Evolutionary conservation across 2,888 invertebrate species (phyloP).

Genomic region (Panorpa germanica): DNA sequence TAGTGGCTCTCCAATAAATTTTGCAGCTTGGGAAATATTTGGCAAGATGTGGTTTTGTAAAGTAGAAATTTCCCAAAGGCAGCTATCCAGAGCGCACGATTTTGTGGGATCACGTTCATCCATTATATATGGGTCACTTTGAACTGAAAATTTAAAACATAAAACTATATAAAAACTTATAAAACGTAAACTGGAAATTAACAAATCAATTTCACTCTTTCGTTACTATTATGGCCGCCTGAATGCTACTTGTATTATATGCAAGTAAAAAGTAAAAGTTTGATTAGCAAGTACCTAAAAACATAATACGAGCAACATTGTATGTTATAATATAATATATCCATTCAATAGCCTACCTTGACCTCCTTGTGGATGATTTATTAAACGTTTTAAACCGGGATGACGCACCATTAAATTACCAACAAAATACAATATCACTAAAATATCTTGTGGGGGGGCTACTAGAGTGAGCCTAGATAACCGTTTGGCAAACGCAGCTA

Average conservation of each 20-base stretch:
- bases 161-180: conserved; percentile 2
- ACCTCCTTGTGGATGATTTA: conserved; percentile 30
- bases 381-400: conserved; percentile 53
- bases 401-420: conserved; percentile 74
- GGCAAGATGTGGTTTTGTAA: conserved; percentile 57
- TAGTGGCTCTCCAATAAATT: conserved; percentile 44
- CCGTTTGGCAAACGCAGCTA: conserved; percentile 86
- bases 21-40: conserved; percentile 48
- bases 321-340: conserved; percentile 8
- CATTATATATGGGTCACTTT: conserved; percentile 68
- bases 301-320: neutral
- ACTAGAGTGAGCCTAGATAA: conserved; percentile 65
- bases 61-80: conserved; percentile 80
- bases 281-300: conserved; percentile 3
- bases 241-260: conserved; percentile 1
- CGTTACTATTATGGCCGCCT: neutral
- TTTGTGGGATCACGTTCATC: conserved; percentile 61
- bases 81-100: conserved; percentile 70
- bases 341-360: conserved; percentile 20
- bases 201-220: neutral
- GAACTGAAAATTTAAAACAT: conserved; percentile 20
- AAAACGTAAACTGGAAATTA: no score
- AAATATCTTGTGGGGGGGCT: conserved; percentile 63
- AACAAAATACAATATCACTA: conserved; percentile 61
- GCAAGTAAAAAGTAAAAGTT: no score